Percentiles rank a stretch among this genome's conserved stretches.
Conservation (phyloP, 2,797 vertebrate genomes). For the Diplodus puntazzo region DNA sequence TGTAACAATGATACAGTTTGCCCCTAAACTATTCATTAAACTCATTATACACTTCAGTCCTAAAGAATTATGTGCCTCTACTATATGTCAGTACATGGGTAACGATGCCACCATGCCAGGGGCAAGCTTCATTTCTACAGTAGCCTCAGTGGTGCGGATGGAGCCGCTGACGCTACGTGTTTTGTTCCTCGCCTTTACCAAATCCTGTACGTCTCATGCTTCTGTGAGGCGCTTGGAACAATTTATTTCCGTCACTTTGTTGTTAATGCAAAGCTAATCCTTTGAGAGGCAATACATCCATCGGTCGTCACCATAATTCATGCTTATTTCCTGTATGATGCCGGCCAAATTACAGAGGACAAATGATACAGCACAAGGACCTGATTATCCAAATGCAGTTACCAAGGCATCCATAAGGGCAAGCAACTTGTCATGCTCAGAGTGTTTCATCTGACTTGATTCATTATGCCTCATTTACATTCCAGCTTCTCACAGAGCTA, state of each 20-base stretch:
- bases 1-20: neutral
- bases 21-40: neutral
- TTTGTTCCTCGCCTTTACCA: neutral
- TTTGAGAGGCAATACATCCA: conserved; percentile 52
- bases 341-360: conserved; percentile 67
- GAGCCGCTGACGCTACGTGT: neutral
- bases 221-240: conserved; percentile 35
- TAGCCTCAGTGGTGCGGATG: neutral
- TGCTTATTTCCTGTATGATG: conserved; percentile 48
- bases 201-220: conserved; percentile 27
- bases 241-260: conserved; percentile 55
- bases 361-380: conserved; percentile 67
- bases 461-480: conserved; percentile 81
- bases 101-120: neutral
- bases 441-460: conserved; percentile 78
- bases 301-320: conserved; percentile 48
- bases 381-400: conserved; percentile 70
- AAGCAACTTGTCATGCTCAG: conserved; percentile 68
- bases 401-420: conserved; percentile 63
- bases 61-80: neutral
- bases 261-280: conserved; percentile 52
- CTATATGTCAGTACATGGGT: neutral
- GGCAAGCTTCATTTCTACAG: neutral
- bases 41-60: neutral
- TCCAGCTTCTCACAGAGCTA: conserved; percentile 74